Percentiles rank a stretch among this genome's conserved stretches.
phyloP scores from a whole-genome alignment of 2,113 vertebrate genomes.

The Mormyrus lacerda region DNA sequence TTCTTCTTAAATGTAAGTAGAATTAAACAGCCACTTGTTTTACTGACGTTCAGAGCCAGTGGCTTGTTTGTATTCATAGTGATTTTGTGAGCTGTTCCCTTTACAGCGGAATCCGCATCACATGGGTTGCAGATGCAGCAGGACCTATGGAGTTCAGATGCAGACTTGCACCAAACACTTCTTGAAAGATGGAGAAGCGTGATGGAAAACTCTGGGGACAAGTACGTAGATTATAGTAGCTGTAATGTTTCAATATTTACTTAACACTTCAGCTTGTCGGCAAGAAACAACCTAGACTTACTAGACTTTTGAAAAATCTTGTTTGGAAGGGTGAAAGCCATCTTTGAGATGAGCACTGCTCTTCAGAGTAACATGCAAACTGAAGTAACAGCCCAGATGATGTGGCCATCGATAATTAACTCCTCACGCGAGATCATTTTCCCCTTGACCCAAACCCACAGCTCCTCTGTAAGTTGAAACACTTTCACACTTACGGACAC shows the following conservation, averaged over 20 bases:
- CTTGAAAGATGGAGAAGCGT: constrained; percentile 81
- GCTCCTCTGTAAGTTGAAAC: constrained; percentile 81
- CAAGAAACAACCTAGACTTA: not conserved
- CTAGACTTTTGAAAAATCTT: not conserved
- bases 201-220: constrained; percentile 71
- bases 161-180: constrained; percentile 82
- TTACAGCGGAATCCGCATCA: constrained; percentile 72
- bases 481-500: not conserved
- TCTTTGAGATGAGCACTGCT: constrained; percentile 93
- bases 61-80: not conserved
- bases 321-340: constrained; percentile 63
- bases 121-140: constrained; percentile 77
- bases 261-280: not conserved
- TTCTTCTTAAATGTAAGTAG: constrained; percentile 87
- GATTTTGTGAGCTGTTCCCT: not conserved
- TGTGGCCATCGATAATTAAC: constrained; percentile 83
- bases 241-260: not conserved
- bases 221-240: constrained; percentile 53
- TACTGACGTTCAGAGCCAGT: not conserved
- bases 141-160: constrained; percentile 85
- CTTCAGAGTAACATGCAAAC: constrained; percentile 85
- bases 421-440: constrained; percentile 75
- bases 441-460: constrained; percentile 88
- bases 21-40: not conserved
- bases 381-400: constrained; percentile 78